Evolutionary conservation across 2,888 invertebrate genomes (phyloP).

Genomic region (Pandemis cinnamomeana): DNA sequence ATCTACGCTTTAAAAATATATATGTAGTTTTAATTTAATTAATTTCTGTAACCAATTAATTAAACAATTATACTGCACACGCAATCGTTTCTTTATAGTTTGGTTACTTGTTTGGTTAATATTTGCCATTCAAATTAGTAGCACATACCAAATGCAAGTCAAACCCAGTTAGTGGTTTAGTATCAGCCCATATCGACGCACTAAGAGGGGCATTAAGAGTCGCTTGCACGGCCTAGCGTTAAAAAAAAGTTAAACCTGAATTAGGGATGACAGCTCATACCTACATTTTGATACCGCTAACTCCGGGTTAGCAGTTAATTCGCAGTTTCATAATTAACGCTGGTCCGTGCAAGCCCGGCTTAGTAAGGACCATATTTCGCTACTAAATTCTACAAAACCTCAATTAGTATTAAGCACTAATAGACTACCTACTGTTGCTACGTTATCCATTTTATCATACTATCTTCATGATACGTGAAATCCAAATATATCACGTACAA

Average conservation of each 20-base stretch:
- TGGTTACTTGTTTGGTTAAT: not conserved
- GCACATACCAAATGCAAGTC: conserved; percentile 9
- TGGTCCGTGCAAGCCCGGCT: too few species aligned
- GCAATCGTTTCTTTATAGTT: not conserved
- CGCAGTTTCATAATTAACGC: too few species aligned
- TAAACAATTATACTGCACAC: not conserved
- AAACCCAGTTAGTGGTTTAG: conserved; percentile 18
- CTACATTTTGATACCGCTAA: too few species aligned
- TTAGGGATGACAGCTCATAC: too few species aligned
- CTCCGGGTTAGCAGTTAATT: too few species aligned
- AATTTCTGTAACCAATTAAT: not conserved
- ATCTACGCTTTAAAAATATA: not conserved
- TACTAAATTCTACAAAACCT: not conserved
- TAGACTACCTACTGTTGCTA: not conserved
- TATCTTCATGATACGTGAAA: too few species aligned
- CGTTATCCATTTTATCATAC: not conserved
- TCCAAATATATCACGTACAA: too few species aligned
- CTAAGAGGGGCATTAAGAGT: not conserved
- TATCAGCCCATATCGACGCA: conserved; percentile 5
- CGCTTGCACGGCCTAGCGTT: too few species aligned
- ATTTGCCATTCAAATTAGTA: conserved; percentile 12
- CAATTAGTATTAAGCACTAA: too few species aligned
- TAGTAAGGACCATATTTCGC: not conserved
- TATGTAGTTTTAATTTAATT: not conserved
- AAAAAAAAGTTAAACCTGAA: too few species aligned